Evolutionary conservation across 2,113 vertebrate species (phyloP).

Genomic region (Hymenochirus boettgeri): DNA sequence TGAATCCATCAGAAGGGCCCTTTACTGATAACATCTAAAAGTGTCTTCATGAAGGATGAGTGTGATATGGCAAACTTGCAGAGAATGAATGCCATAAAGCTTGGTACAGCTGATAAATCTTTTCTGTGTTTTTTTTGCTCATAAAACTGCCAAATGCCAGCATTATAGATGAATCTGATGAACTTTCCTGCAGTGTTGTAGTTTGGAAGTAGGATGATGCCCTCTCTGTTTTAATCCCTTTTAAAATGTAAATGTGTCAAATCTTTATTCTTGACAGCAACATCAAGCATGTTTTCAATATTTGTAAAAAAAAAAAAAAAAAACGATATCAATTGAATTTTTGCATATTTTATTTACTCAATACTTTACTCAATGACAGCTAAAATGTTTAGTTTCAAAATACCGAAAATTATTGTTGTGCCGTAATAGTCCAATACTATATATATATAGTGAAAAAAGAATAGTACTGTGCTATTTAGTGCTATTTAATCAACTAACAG

Average conservation of each 20-base stretch:
- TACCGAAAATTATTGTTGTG: no score
- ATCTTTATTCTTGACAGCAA: no score
- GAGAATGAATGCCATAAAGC: neutral
- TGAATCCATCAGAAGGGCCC: slow-evolving; percentile 18
- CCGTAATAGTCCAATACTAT: no score
- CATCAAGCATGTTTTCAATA: no score
- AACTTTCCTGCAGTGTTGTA: neutral
- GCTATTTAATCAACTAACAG: no score
- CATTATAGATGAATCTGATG: slow-evolving; percentile 4
- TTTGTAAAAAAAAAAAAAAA: no score
- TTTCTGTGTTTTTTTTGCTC: slow-evolving; percentile 6
- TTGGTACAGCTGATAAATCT: neutral
- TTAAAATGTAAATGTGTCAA: neutral
- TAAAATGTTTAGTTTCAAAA: no score
- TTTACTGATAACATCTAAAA: slow-evolving; percentile 17
- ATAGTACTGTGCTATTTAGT: no score
- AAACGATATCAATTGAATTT: no score
- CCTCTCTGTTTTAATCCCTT: neutral
- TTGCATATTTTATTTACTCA: no score
- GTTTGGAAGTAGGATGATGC: neutral
- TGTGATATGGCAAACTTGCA: slow-evolving; percentile 9
- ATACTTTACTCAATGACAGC: no score
- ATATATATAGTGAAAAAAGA: no score
- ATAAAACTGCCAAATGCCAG: neutral
- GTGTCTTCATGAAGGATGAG: slow-evolving; percentile 18